Evolutionary conservation across 2,797 vertebrate species (phyloP).

Genomic region (Tolypeutes matacus): DNA sequence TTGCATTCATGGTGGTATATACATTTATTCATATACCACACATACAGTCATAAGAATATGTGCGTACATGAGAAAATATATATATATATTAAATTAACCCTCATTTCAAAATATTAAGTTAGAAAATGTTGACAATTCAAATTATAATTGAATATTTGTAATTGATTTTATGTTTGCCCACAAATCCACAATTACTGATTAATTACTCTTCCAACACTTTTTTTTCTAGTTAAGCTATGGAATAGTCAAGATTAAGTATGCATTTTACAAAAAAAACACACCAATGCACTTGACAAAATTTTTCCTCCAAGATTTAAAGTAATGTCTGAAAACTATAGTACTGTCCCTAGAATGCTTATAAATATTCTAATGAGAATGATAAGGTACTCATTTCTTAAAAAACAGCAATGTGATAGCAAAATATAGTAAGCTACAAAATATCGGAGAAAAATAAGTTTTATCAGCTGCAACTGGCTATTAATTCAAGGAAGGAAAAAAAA

Average conservation of each 20-base stretch:
- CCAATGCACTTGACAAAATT: background rate
- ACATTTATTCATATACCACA: background rate
- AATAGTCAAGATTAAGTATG: background rate
- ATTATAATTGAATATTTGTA: conserved; percentile 6
- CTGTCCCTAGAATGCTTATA: background rate
- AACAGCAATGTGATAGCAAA: conserved; percentile 1
- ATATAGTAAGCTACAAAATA: conserved; percentile 4
- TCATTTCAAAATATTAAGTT: conserved; percentile 16
- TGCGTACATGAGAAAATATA: background rate
- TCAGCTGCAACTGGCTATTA: conserved; percentile 17
- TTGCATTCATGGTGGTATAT: background rate
- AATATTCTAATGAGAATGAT: conserved; percentile 24
- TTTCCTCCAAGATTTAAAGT: background rate
- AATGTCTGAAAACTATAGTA: background rate
- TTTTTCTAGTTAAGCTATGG: conserved; percentile 11
- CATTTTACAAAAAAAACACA: conserved; percentile 2
- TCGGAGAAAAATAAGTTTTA: conserved; percentile 14
- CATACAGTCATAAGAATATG: background rate
- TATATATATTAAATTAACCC: background rate
- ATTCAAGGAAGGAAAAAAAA: conserved; percentile 28
- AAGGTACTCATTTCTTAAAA: background rate
- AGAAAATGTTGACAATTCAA: conserved; percentile 20
- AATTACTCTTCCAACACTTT: background rate
- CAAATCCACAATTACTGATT: background rate
- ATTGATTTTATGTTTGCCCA: background rate